Evolutionary conservation across 1,140 invertebrate genomes (phyloP).

Genomic region (Dinothrombium tinctorium): DNA sequence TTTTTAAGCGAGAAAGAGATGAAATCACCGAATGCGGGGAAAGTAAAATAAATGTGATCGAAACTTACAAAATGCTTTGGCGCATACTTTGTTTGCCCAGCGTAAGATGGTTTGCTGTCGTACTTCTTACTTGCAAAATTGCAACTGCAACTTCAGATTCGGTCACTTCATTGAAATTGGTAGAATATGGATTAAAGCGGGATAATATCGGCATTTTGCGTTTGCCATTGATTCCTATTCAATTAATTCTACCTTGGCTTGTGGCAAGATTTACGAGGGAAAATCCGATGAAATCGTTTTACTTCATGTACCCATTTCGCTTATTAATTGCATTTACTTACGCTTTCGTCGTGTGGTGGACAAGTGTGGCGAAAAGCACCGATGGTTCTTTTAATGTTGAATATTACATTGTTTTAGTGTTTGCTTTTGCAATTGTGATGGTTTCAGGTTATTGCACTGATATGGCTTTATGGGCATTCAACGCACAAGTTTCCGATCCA

Average conservation of each 20-base stretch:
- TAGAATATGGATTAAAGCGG: conserved; percentile 83
- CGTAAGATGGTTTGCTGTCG: conserved; percentile 41
- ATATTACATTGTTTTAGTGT: conserved; percentile 54
- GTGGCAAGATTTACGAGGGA: conserved; percentile 71
- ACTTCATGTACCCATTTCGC: conserved; percentile 23
- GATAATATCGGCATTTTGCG: conserved; percentile 76
- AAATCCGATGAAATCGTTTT: conserved; percentile 40
- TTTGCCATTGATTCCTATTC: conserved; percentile 74
- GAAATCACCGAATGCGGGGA: not conserved
- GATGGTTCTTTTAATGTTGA: conserved; percentile 38
- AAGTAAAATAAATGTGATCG: conserved; percentile 31
- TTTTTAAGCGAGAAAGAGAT: conserved; percentile 62
- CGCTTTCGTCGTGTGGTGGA: conserved; percentile 55
- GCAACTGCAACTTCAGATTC: conserved; percentile 89
- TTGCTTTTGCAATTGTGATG: conserved; percentile 69
- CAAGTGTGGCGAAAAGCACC: conserved; percentile 37
- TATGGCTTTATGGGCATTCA: conserved; percentile 55
- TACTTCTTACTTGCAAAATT: conserved; percentile 75
- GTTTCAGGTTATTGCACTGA: conserved; percentile 45
- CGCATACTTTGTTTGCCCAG: conserved; percentile 60
- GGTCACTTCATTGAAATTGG: conserved; percentile 75
- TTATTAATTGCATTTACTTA: conserved; percentile 59
- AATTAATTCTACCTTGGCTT: conserved; percentile 72
- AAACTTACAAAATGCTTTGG: conserved; percentile 61
- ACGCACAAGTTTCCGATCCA: conserved; percentile 64